Evolutionary conservation across 2,888 invertebrate species (phyloP), one percentile per base, ranked within the genome.

Genomic region (Dicranocentrus wangi): DNA sequence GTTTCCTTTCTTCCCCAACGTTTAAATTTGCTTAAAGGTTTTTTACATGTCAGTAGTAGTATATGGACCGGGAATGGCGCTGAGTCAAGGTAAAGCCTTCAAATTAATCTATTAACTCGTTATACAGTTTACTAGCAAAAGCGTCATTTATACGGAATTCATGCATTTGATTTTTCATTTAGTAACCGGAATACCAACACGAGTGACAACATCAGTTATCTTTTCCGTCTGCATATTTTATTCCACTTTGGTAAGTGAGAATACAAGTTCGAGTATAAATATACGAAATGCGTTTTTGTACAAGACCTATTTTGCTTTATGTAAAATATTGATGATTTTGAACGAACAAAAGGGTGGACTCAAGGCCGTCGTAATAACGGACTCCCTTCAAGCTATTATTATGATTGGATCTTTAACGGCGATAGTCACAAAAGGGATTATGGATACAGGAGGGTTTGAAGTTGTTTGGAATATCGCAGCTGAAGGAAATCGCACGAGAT

Each of bases 281-380:
- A 32, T 32, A 32, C 10, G 32, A 32, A 32, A 7, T 7, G 5
- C 32, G 32, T 32, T 32, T 32, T 70, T 21, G 15, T 2, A 13
- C 8, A 15, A 5, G 3, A 25, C 17, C 28, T 63, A 63, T 2
- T 25, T 13, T 0, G 28, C 21, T 28, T 51, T 10, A 55, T 53
- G 17, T 25, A 68, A 39, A 47, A 39, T 32, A 13, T 63, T 32
- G 5, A 32, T 32, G 10, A 32, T 7, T 32, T 32, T 32, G 10
- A 32, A 7, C 32, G 10, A 32, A 7, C 10, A 1, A 32, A 27
- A 81, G 81, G 83, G 84, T 19, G 84, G 84, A 3, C 60, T 83
- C 2, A 82, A 82, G 69, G 84, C 78, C 0, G 85, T 85, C 0
- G 10, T 85, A 13, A 76, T 69, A 73, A 85, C 85, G n/a, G 85